Percentiles rank a stretch among this genome's conserved stretches.
Conservation (phyloP, 2,113 vertebrate genomes). For the Chaetops frenatus region DNA sequence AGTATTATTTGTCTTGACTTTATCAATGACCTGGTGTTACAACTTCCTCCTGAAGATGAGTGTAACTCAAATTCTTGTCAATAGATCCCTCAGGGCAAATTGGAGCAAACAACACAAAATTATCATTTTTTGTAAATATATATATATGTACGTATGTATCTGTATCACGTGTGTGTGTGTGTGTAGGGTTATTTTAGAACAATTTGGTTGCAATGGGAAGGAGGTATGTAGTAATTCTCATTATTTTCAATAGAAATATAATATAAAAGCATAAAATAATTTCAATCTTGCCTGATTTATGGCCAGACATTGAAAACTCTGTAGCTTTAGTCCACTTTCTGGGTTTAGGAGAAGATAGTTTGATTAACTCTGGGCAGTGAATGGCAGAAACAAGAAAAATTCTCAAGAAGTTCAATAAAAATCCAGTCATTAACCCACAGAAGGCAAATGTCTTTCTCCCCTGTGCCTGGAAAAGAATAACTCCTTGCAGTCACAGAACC, state of each 20-base stretch:
- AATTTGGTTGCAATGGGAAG: not conserved
- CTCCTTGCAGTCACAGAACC: not conserved
- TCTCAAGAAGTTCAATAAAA: not conserved
- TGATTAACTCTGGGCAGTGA: not conserved
- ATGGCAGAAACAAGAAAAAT: not conserved
- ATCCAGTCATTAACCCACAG: not conserved
- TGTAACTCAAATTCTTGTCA: not conserved
- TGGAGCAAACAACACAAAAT: not conserved
- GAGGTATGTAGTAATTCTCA: not conserved
- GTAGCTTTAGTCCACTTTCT: not conserved
- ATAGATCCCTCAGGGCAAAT: not conserved
- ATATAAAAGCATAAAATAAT: not conserved
- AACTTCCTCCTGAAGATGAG: no score
- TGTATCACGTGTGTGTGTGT: not conserved
- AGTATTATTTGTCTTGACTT: not conserved
- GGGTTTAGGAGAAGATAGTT: not conserved
- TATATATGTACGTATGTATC: accelerated
- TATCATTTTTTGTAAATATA: not conserved
- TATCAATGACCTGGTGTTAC: not conserved
- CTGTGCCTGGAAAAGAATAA: not conserved
- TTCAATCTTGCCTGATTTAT: not conserved
- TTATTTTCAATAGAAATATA: not conserved
- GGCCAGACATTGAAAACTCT: not conserved
- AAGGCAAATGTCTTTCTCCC: not conserved
- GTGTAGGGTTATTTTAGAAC: not conserved